Conservation (phyloP, 2,113 vertebrate species). For the Marmota flaviventris region DNA sequence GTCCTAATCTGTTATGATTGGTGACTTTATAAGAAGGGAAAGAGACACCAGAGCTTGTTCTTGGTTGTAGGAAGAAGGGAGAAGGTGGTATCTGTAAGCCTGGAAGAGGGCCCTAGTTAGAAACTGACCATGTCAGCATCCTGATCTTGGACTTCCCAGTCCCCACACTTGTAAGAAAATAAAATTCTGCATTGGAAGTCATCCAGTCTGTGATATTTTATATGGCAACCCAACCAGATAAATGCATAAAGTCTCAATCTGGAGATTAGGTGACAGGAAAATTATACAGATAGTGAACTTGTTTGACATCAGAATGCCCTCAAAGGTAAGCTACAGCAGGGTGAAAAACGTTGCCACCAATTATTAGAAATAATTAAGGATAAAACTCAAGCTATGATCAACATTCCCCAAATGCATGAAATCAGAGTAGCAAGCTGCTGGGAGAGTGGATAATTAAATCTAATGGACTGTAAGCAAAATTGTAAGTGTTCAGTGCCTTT, state of each 20-base stretch:
- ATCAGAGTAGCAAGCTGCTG: conserved; percentile 20
- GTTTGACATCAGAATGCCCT: conserved; percentile 40
- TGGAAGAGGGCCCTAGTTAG: not conserved
- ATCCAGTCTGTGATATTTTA: not conserved
- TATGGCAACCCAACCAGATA: not conserved
- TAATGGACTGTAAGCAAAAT: conserved; percentile 40
- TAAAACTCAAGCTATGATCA: conserved; percentile 52
- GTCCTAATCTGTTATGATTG: not conserved
- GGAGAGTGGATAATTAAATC: conserved; percentile 55
- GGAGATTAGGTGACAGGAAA: not conserved
- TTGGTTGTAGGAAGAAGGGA: not conserved
- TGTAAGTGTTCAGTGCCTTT: not conserved
- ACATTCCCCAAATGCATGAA: conserved; percentile 35
- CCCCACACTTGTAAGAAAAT: not conserved
- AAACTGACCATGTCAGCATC: not conserved
- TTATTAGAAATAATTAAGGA: conserved; percentile 70
- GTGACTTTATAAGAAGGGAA: not conserved
- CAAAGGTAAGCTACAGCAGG: not conserved
- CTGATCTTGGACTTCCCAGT: not conserved
- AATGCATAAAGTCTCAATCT: not conserved
- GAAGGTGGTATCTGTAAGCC: not conserved
- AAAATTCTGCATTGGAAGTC: not conserved
- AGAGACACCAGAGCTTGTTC: not conserved
- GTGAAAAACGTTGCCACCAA: not conserved
- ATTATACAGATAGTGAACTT: conserved; percentile 16